Evolutionary conservation across 2,113 vertebrate genomes (phyloP).

Genomic region (Gasterosteus aculeatus): DNA sequence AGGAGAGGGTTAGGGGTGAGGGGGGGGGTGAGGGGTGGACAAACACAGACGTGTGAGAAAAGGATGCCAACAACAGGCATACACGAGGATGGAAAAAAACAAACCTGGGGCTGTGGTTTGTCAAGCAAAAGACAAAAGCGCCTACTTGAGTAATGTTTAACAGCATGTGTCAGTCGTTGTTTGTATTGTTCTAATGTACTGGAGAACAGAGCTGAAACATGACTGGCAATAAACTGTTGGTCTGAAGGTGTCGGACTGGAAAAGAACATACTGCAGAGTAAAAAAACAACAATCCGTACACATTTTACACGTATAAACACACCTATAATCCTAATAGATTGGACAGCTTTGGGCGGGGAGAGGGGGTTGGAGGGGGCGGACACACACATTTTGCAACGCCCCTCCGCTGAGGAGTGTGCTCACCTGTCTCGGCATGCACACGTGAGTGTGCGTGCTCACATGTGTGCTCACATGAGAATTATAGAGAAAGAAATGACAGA

Average conservation of each 20-base stretch:
- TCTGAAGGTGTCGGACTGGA: background rate
- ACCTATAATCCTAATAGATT: too few relatives aligned
- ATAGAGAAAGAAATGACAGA: too few relatives aligned
- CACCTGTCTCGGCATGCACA: too few relatives aligned
- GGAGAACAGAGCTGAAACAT: background rate
- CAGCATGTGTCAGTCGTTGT: slow-evolving; percentile 6
- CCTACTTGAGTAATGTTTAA: slow-evolving; percentile 26
- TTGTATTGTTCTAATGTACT: slow-evolving; percentile 4
- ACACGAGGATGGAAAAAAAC: background rate
- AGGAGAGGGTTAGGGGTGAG: background rate
- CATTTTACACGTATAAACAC: too few relatives aligned
- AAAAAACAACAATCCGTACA: too few relatives aligned
- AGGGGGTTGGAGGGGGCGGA: too few relatives aligned
- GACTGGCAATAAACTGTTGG: background rate
- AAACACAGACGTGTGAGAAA: background rate
- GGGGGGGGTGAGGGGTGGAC: slow-evolving; percentile 35
- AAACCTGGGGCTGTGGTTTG: background rate
- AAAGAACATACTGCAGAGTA: background rate
- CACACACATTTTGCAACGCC: too few relatives aligned
- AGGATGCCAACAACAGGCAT: background rate
- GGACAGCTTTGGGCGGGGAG: too few relatives aligned
- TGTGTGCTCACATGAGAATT: too few relatives aligned
- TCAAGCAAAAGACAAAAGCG: slow-evolving; percentile 5
- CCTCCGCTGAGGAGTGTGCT: too few relatives aligned
- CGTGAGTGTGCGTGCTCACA: too few relatives aligned